phyloP scores from a whole-genome alignment of 2,797 vertebrate species.

The Phoebastria nigripes region DNA sequence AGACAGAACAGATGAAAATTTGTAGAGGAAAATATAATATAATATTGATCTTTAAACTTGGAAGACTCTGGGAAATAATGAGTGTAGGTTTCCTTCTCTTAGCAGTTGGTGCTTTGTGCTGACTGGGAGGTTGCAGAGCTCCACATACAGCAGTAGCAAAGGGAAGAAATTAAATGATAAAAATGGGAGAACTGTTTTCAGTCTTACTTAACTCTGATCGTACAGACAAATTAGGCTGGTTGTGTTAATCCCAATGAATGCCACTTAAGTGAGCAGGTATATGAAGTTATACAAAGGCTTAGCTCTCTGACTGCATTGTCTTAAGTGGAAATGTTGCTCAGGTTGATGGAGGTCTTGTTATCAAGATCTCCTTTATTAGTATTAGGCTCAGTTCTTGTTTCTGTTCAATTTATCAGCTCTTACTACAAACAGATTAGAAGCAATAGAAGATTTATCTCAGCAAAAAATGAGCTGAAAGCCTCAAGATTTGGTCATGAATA shows the following conservation, averaged over 20 bases:
- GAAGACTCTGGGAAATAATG: background rate
- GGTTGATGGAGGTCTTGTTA: background rate
- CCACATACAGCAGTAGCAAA: accelerated
- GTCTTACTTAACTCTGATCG: background rate
- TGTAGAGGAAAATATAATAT: background rate
- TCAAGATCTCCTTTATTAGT: background rate
- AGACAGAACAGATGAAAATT: slow-evolving; percentile 51
- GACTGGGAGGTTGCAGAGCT: background rate
- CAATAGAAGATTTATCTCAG: background rate
- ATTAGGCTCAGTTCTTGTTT: background rate
- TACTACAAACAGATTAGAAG: background rate
- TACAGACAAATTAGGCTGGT: background rate
- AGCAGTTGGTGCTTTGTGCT: background rate
- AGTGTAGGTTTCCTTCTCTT: background rate
- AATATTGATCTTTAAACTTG: slow-evolving; percentile 38
- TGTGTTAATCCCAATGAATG: background rate
- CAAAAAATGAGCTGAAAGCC: background rate
- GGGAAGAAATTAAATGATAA: background rate
- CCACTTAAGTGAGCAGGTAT: background rate
- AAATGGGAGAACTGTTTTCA: background rate
- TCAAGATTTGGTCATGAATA: background rate
- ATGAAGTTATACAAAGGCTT: background rate
- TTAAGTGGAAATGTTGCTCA: background rate
- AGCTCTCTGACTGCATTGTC: background rate
- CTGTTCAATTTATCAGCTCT: background rate